Base-by-base conservation (phyloP, 2,888 invertebrate genomes). In the Suillia variegata region DNA sequence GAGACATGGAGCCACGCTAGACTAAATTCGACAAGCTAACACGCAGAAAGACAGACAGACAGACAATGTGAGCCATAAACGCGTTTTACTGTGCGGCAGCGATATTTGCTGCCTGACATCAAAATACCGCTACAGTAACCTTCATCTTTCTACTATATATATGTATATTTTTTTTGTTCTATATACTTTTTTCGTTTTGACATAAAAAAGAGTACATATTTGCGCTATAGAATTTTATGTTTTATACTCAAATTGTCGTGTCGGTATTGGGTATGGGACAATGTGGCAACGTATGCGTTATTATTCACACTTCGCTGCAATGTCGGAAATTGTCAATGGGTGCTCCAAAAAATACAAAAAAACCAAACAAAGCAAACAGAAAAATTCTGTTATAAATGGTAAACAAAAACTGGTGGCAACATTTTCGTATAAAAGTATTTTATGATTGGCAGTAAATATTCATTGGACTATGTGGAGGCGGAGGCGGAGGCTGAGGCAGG, bases 231-330 rank as follows among this genome's bases (percentile, higher is more conserved):
- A 38, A 13, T n/a, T 12, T 4, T 12, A 38, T 38, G 3, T 38
- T 26, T 8, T 5, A 38, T 38, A 8, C n/a, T 8, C 6, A n/a
- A n/a, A n/a, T n/a, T n/a, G n/a, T n/a, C n/a, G n/a, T n/a, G n/a
- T n/a, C n/a, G n/a, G n/a, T n/a, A n/a, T n/a, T n/a, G n/a, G n/a
- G n/a, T n/a, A n/a, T n/a, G n/a, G n/a, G n/a, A n/a, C n/a, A n/a
- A n/a, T n/a, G n/a, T n/a, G n/a, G n/a, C n/a, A n/a, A 26, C 38
- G 38, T n/a, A 38, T 45, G 45, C 18, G 45, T 45, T 20, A 45
- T 45, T 45, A 45, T 45, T 45, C 45, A 45, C 45, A 45, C 45
- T 45, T 45, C 45, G 18, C 18, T 45, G 45, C 45, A 45, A 13
- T 45, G 45, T 45, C 45, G 45, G 18, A 45, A 45, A 20, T 5